Evolutionary conservation across 1,140 invertebrate genomes (phyloP), one percentile per base, ranked within the genome.

Genomic region (Holcopasites calliopsidis): DNA sequence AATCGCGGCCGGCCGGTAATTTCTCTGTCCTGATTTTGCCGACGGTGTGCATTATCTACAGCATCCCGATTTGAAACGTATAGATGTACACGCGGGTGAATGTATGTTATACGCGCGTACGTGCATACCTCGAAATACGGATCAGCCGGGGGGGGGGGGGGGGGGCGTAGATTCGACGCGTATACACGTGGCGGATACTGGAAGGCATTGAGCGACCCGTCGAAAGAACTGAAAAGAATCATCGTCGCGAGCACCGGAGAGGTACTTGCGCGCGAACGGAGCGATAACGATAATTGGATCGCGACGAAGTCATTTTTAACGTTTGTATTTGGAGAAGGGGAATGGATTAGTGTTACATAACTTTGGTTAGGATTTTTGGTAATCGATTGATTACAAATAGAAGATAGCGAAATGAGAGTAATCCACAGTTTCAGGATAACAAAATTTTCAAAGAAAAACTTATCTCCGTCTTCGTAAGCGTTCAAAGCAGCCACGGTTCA

Each of bases 1-100:
- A 84, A 84, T 84, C 73, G 77, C 72, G 72, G 73, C 52, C 70
- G 72, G 76, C 77, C 65, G 69, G 80, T 83, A 83, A 84, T 84
- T 84, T 84, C 82, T 84, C 82, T 78, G 82, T 72, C 77, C 82
- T 84, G 82, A 84, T 84, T 84, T 80, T 76, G 80, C 76, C 71
- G 60, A 72, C 76, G 79, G 55, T 65, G 75, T 66, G 76, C 72
- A 84, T 84, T 84, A 83, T 84, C 82, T 83, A 80, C 77, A 65
- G 77, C 77, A 84, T 79, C 80, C 81, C 71, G 64, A 13, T 74
- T 71, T 42, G 44, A 82, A 69, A 82, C 44, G 70, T 78, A 78
- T 70, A 77, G 40, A 23, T 13, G 16, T 21, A 21, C 55, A n/a
- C 7, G 28, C 6, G 21, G 7, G 31, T 23, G 16, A 26, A 31